Conservation (phyloP, 2,888 invertebrate genomes). For the Drosophila stalkeri region DNA sequence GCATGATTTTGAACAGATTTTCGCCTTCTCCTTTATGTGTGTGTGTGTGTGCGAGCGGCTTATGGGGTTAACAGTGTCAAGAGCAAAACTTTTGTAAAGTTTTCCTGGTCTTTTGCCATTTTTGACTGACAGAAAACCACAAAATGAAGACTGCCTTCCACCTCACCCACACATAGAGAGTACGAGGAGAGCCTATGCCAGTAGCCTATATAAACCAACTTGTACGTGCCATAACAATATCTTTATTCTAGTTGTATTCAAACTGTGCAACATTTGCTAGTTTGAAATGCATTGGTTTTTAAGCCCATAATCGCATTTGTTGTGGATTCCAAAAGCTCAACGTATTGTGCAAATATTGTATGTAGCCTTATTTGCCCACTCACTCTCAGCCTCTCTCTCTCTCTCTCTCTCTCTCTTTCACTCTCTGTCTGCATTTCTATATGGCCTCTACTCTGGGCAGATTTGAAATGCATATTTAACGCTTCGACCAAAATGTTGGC, state of each 20-base stretch:
- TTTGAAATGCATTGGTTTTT: slow-evolving; percentile 38
- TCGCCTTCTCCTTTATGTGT: not conserved
- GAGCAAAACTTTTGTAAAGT: slow-evolving; percentile 27
- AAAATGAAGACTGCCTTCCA: slow-evolving; percentile 2
- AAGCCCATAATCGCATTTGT: slow-evolving; percentile 58
- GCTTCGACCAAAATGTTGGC: slow-evolving; percentile 14
- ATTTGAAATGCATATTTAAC: slow-evolving; percentile 36
- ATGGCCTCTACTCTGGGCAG: slow-evolving; percentile 9
- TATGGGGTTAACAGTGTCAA: slow-evolving; percentile 4
- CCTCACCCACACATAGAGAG: not conserved
- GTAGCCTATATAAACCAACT: not conserved
- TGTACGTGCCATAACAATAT: not conserved
- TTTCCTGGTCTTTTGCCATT: slow-evolving; percentile 6
- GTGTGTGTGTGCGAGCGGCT: not conserved
- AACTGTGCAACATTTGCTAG: slow-evolving; percentile 21
- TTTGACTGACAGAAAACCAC: slow-evolving; percentile 12
- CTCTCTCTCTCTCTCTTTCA: not conserved
- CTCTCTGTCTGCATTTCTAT: not conserved
- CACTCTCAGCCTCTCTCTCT: not conserved
- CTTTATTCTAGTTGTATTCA: slow-evolving; percentile 1
- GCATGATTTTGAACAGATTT: slow-evolving; percentile 10
- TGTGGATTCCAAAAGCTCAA: slow-evolving; percentile 5
- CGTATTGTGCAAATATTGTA: slow-evolving; percentile 15
- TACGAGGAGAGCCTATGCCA: not conserved
- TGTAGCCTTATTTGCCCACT: not conserved